These are phyloP conservation scores for Yponomeuta sedellus DNA, from an alignment of 2,888 invertebrate species.

Conservation along the genomic window DNA sequence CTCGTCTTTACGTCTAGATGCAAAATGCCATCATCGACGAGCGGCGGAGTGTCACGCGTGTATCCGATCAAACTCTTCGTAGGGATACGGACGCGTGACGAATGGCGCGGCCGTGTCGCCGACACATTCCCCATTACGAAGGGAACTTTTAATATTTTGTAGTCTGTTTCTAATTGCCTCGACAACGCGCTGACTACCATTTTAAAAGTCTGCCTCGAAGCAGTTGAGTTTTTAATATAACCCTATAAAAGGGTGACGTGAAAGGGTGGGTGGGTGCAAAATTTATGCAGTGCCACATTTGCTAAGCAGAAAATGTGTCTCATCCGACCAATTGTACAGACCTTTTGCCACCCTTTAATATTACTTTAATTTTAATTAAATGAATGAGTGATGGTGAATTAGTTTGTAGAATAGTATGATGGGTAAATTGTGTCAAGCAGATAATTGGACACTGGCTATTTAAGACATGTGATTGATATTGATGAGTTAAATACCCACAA, in stretches of 20 bases:
- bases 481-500: no score
- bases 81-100: constrained; percentile 39
- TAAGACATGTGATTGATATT: no score
- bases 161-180: constrained; percentile 61
- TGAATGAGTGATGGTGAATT: neutral
- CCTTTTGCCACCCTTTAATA: neutral
- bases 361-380: constrained; percentile 9
- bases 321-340: constrained; percentile 7
- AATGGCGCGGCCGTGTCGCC: constrained; percentile 39
- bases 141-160: constrained; percentile 62
- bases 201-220: constrained; percentile 35
- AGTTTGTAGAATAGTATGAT: no score
- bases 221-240: constrained; percentile 40
- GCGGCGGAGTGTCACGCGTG: neutral
- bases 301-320: constrained; percentile 16
- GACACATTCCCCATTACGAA: constrained; percentile 41
- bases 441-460: no score
- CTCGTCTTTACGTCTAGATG: no score
- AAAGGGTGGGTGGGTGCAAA: constrained; percentile 21
- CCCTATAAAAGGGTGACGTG: constrained; percentile 30
- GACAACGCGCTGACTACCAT: constrained; percentile 37
- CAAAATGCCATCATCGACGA: no score
- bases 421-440: no score
- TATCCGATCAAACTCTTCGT: constrained; percentile 34
- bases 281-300: constrained; percentile 32